Evolutionary conservation across 2,797 vertebrate species (phyloP).

Genomic region (Manis javanica): DNA sequence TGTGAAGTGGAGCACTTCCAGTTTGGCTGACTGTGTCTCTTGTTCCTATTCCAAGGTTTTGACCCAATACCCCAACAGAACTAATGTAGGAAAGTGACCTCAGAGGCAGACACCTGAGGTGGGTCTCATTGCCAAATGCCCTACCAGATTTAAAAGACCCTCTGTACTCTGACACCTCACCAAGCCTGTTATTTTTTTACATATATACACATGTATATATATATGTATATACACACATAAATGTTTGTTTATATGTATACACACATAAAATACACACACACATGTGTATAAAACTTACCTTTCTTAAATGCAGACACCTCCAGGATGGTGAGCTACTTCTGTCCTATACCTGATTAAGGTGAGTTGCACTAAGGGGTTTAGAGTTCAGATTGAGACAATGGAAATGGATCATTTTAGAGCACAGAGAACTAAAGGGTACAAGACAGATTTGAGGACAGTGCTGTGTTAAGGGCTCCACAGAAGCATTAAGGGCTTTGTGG

Average conservation of each 20-base stretch:
- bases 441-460: neutral
- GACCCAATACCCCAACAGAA: neutral
- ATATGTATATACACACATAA: neutral
- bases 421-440: neutral
- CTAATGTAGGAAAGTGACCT: neutral
- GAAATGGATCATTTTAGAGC: neutral
- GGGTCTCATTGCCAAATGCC: neutral
- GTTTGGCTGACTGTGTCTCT: neutral
- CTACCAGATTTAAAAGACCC: neutral
- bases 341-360: neutral
- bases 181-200: neutral
- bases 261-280: neutral
- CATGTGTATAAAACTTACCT: neutral
- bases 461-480: neutral
- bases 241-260: neutral
- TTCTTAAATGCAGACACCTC: neutral
- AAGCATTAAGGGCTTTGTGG: neutral
- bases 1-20: neutral
- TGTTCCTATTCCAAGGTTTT: neutral
- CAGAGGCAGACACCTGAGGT: neutral
- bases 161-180: neutral
- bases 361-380: neutral
- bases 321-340: neutral
- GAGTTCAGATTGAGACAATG: neutral
- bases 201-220: neutral